Percentiles rank a stretch among this genome's conserved stretches.
Conservation (phyloP, 2,797 vertebrate species). For the Cynodonichthys magdalenae region DNA sequence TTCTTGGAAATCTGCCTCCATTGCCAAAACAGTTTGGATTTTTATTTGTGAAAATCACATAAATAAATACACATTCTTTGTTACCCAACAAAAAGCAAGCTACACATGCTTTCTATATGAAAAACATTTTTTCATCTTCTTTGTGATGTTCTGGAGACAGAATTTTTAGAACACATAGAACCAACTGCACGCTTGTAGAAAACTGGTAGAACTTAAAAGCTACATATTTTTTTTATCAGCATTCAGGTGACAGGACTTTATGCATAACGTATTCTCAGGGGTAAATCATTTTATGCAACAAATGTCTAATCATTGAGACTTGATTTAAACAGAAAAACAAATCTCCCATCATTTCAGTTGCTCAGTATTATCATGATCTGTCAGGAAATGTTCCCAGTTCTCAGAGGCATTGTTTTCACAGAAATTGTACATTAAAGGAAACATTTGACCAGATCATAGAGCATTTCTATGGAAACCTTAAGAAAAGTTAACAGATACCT, state of each 20-base stretch:
- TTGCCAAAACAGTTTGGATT: background rate
- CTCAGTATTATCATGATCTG: background rate
- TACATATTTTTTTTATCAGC: no score
- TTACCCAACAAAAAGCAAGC: background rate
- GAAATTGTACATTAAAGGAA: background rate
- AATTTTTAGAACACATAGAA: background rate
- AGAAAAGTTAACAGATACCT: no score
- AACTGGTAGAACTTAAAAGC: no score
- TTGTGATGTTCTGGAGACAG: background rate
- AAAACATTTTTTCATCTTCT: background rate
- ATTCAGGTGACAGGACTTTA: slow-evolving; percentile 9
- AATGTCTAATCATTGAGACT: slow-evolving; percentile 10
- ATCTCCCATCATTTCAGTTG: background rate
- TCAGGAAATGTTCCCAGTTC: no score
- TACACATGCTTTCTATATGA: background rate
- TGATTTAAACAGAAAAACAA: slow-evolving; percentile 19
- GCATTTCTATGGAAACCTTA: no score
- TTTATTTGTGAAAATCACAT: background rate
- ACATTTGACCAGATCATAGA: no score
- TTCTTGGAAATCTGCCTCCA: background rate
- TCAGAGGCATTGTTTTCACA: background rate
- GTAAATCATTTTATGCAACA: slow-evolving; percentile 75
- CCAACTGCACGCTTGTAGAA: no score
- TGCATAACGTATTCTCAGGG: slow-evolving; percentile 82
- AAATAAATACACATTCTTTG: background rate